Evolutionary conservation across 2,113 vertebrate species (phyloP).

Genomic region (Morphnarchus princeps): DNA sequence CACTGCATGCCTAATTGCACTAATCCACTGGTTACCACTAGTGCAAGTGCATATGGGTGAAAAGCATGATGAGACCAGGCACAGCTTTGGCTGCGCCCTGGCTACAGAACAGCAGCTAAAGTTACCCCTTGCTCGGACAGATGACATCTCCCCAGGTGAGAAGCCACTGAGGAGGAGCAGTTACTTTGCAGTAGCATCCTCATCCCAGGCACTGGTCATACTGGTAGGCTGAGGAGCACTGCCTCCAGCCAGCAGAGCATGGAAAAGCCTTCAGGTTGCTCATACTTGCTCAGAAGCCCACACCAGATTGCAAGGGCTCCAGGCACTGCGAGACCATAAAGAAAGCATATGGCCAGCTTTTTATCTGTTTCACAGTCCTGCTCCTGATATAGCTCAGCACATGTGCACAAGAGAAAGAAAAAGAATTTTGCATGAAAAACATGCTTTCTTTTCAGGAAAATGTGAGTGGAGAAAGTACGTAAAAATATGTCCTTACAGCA

Average conservation of each 20-base stretch:
- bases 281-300: background rate
- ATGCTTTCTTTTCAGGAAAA: background rate
- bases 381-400: constrained; percentile 45
- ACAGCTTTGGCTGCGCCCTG: background rate
- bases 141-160: too few species aligned
- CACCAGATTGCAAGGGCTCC: background rate
- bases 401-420: background rate
- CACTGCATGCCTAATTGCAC: rapidly evolving
- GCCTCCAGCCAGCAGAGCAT: background rate
- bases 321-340: background rate
- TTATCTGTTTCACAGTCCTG: constrained; percentile 24
- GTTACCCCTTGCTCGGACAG: background rate
- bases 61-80: rapidly evolving
- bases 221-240: background rate
- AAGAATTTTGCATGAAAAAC: background rate
- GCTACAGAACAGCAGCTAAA: background rate
- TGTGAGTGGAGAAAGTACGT: background rate
- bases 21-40: background rate
- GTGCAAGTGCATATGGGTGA: too few species aligned
- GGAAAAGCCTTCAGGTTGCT: background rate
- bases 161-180: background rate
- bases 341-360: constrained; percentile 41
- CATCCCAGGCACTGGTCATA: background rate
- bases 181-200: background rate
- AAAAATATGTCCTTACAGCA: background rate